Evolutionary conservation across 2,113 vertebrate genomes (phyloP).

Genomic region (Paracanthobrama guichenoti): DNA sequence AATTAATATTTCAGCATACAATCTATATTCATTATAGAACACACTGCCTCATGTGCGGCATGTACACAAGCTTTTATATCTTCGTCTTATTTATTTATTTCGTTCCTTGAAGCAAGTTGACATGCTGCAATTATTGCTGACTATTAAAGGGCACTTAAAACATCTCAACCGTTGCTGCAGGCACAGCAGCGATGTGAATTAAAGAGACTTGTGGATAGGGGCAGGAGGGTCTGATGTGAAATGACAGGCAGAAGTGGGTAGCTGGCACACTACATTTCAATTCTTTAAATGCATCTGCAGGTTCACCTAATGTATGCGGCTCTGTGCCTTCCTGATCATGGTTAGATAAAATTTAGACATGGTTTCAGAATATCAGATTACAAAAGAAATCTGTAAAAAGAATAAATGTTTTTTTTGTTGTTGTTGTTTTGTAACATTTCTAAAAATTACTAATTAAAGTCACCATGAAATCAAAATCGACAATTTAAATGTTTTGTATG

Average conservation of each 20-base stretch:
- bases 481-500: background rate
- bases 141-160: conserved; percentile 79
- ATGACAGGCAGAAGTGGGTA: conserved; percentile 60
- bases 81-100: conserved; percentile 81
- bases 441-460: background rate
- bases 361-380: background rate
- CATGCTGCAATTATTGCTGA: conserved; percentile 72
- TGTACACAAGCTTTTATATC: conserved; percentile 78
- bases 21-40: conserved; percentile 82
- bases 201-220: conserved; percentile 45
- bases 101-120: conserved; percentile 67
- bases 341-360: background rate
- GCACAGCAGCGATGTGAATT: conserved; percentile 34
- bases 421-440: background rate
- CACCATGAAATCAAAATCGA: background rate
- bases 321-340: background rate
- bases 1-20: conserved; percentile 79
- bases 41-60: conserved; percentile 66
- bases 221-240: conserved; percentile 51
- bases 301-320: background rate
- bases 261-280: conserved; percentile 38
- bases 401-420: no score
- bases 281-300: conserved; percentile 48
- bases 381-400: background rate
- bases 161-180: conserved; percentile 52